Evolutionary conservation across 1,140 invertebrate genomes (phyloP).

Genomic region (Propsilocerus akamusi): DNA sequence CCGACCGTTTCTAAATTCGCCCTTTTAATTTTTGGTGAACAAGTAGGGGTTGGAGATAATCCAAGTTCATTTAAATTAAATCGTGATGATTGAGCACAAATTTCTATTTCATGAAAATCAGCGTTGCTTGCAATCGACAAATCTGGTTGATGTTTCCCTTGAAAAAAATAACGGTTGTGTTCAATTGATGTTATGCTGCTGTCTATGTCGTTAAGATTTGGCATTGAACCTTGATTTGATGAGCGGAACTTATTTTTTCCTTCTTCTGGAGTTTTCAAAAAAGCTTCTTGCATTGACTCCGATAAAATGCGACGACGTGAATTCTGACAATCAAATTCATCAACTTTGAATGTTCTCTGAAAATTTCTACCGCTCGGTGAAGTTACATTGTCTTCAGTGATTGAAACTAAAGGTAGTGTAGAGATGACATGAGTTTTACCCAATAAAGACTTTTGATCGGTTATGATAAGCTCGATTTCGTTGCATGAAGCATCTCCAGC

Average conservation of each 20-base stretch:
- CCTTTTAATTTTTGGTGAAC: too few species aligned
- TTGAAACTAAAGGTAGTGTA: too few species aligned
- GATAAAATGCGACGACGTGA: conserved; percentile 18
- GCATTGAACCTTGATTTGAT: conserved; percentile 21
- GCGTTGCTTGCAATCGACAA: conserved; percentile 9
- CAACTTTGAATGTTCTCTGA: background rate
- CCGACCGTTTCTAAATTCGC: too few species aligned
- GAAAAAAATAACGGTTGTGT: conserved; percentile 21
- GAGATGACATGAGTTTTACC: too few species aligned
- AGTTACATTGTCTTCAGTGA: background rate
- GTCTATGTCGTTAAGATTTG: conserved; percentile 20
- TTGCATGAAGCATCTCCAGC: too few species aligned
- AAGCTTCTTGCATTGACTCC: conserved; percentile 21
- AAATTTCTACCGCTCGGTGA: background rate
- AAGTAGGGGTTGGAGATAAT: background rate
- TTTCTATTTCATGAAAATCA: conserved; percentile 21
- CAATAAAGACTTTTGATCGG: too few species aligned
- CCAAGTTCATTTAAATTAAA: conserved; percentile 21
- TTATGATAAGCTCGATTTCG: background rate
- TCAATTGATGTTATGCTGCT: conserved; percentile 16
- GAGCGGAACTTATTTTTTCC: conserved; percentile 10
- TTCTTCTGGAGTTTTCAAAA: conserved; percentile 9
- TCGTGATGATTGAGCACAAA: conserved; percentile 21
- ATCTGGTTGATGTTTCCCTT: conserved; percentile 3
- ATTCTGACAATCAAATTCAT: background rate